A percentile compares a stretch with the other conserved stretches of the same genome.
Evolutionary conservation across 2,888 invertebrate species (phyloP).

Genomic region (Pristionchus japonicus): DNA sequence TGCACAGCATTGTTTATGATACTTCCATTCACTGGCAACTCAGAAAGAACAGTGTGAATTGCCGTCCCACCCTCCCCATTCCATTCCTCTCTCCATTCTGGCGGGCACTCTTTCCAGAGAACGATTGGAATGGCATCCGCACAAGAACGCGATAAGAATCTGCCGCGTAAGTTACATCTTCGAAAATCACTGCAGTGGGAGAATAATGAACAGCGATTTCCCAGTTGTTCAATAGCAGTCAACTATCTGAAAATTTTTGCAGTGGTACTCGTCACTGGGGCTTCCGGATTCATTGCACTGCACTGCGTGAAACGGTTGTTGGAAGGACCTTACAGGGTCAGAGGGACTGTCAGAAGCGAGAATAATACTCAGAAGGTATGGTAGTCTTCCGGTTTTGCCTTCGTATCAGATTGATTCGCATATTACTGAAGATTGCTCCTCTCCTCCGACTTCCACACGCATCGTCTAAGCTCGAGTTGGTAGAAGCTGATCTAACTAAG

Average conservation of each 20-base stretch:
- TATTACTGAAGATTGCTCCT: slow-evolving; percentile 49
- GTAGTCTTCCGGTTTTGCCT: not conserved
- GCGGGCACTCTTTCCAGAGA: too few species aligned
- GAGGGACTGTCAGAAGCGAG: slow-evolving; percentile 77
- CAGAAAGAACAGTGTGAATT: too few species aligned
- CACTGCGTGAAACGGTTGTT: slow-evolving; percentile 78
- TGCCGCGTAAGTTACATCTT: too few species aligned
- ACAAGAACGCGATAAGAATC: too few species aligned
- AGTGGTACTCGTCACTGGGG: slow-evolving; percentile 78
- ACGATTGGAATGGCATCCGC: too few species aligned
- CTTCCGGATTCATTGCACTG: slow-evolving; percentile 78
- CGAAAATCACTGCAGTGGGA: too few species aligned
- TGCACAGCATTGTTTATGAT: not conserved
- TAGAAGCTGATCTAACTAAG: slow-evolving; percentile 77
- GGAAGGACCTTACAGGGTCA: slow-evolving; percentile 77
- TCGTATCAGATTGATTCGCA: not conserved
- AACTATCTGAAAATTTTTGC: not conserved
- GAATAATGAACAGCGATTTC: too few species aligned
- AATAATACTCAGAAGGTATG: slow-evolving; percentile 65
- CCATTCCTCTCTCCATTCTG: too few species aligned
- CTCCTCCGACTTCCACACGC: slow-evolving; percentile 74
- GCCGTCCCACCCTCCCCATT: too few species aligned
- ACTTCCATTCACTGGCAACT: too few species aligned
- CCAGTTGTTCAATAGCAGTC: too few species aligned
- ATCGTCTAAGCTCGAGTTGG: slow-evolving; percentile 77